Base-by-base conservation (phyloP, 2,888 invertebrate species). In the Cactoblastis cactorum region DNA sequence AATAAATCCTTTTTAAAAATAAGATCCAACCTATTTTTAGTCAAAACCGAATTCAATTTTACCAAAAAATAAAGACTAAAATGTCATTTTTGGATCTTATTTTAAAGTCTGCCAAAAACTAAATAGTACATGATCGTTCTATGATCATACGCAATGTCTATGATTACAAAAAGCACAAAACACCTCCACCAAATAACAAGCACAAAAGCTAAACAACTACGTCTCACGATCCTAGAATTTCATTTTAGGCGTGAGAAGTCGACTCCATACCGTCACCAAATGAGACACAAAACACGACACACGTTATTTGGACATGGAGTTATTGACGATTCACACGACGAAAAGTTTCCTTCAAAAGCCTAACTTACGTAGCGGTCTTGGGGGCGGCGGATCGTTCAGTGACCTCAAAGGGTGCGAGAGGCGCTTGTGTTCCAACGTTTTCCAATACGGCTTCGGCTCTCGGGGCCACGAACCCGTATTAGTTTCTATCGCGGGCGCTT, bases 351-450 rank as follows among this genome's bases (percentile, higher is more conserved):
- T 67, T 73, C 69, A 74, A 70, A 75, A 78, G 78, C 80, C 70
- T 67, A 66, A 88, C 89, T 89, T 89, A 89, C 89, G 84, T 80
- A 84, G 69, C 56, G 78, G 75, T 63, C 80, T 71, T 51, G 78
- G 67, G 46, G 82, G 73, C 55, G 78, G 69, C 3, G 75, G 69
- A 55, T 78, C 80, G 64, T 87, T 83, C 69, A 89, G 65, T 6
- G 88, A 85, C 53, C 89, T 71, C 54, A 83, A 67, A 11, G 89
- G 89, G 54, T 88, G 80, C 32, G 88, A 87, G 53, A 88, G 73
- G 49, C 89, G 70, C 71, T 89, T 89, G 65, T 89, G 88, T 57
- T 85, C 88, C 71, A 80, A 63, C 11, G 80, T 87, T 74, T 80
- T 85, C 89, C 89, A 89, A 54, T 88, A 89, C 6, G 80, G 77